Percentiles rank a stretch among this genome's conserved stretches.
These are phyloP conservation scores for Myrmecobius fasciatus DNA, from an alignment of 2,113 vertebrate genomes.

Conservation along the genomic window DNA sequence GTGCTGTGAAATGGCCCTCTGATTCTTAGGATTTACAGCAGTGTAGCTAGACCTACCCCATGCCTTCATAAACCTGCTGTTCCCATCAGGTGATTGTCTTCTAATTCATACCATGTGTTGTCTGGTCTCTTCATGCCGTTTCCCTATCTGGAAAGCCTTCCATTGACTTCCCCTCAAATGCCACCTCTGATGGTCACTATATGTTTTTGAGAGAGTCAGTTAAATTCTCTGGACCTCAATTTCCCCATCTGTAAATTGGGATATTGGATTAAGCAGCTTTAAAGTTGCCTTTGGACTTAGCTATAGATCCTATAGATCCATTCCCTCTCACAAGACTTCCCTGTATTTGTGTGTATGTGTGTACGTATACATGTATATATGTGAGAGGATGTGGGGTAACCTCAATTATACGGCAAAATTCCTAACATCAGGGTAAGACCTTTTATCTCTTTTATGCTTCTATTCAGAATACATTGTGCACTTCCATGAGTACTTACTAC, in stretches of 20 bases:
- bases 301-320: neutral
- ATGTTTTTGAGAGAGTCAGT: neutral
- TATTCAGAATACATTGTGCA: neutral
- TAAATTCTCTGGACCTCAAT: neutral
- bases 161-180: neutral
- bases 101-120: neutral
- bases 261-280: neutral
- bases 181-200: neutral
- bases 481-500: neutral
- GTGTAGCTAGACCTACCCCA: neutral
- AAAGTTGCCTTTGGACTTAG: neutral
- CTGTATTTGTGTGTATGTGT: neutral
- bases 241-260: neutral
- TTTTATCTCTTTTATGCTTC: neutral
- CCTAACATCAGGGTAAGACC: neutral
- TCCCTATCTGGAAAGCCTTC: neutral
- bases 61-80: neutral
- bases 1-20: neutral
- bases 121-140: neutral
- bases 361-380: neutral
- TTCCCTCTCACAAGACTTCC: neutral
- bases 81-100: neutral
- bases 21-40: slow-evolving; percentile 5
- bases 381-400: neutral
- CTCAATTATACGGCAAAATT: neutral